Percentiles rank a stretch among this genome's conserved stretches.
Conservation (phyloP, 2,797 vertebrate genomes). For the Sphaeramia orbicularis region DNA sequence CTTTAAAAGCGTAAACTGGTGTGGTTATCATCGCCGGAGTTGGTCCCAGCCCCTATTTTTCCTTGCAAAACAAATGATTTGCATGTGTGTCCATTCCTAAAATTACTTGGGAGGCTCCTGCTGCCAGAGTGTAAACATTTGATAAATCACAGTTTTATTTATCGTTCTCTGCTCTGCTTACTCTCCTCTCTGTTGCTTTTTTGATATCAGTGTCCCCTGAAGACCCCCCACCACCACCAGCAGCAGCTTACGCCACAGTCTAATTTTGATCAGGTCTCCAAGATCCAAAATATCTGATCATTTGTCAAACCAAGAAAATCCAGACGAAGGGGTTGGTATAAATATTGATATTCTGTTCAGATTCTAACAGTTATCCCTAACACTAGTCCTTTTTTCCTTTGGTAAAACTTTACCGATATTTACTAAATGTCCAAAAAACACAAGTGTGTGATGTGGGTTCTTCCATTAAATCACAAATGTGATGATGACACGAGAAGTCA, state of each 20-base stretch:
- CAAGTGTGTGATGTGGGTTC: too few relatives aligned
- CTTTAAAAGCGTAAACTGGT: not conserved
- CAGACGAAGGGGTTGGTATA: too few relatives aligned
- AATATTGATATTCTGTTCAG: too few relatives aligned
- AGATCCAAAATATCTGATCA: too few relatives aligned
- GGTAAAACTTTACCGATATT: too few relatives aligned
- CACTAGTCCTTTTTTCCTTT: too few relatives aligned
- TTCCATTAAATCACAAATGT: too few relatives aligned
- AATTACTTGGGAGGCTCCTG: not conserved
- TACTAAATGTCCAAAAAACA: too few relatives aligned
- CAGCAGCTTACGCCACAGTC: not conserved
- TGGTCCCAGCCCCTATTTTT: constrained; percentile 23
- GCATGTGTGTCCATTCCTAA: constrained; percentile 2
- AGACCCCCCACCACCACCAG: too few relatives aligned
- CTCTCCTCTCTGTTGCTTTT: not conserved
- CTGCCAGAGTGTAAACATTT: constrained; percentile 7
- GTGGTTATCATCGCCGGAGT: constrained; percentile 9
- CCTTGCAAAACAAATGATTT: constrained; percentile 53
- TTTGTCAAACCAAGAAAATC: too few relatives aligned
- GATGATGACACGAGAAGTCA: too few relatives aligned
- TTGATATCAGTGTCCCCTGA: not conserved
- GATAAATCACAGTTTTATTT: not conserved
- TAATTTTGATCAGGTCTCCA: not conserved
- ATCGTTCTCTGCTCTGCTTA: constrained; percentile 5
- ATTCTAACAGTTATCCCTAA: too few relatives aligned